These are phyloP conservation scores for Platysteira castanea DNA, from an alignment of 2,113 vertebrate species.

Conservation along the genomic window DNA sequence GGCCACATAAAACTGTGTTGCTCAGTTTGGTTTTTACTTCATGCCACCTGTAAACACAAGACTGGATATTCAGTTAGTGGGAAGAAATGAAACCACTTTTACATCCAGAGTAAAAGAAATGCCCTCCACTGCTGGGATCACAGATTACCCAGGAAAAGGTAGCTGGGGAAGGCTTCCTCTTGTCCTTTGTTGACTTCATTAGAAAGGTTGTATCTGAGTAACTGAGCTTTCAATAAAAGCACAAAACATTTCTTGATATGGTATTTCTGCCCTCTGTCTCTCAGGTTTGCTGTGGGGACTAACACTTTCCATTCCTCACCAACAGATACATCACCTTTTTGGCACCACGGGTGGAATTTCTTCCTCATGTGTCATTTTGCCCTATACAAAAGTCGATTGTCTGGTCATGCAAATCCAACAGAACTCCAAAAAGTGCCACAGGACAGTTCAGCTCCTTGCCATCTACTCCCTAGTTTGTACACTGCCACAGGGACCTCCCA, in stretches of 20 bases:
- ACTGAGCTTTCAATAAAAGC: slow-evolving; percentile 14
- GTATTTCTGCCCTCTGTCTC: slow-evolving; percentile 27
- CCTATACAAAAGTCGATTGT: slow-evolving; percentile 61
- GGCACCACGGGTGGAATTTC: slow-evolving; percentile 45
- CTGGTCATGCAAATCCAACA: slow-evolving; percentile 56
- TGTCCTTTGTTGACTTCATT: neutral
- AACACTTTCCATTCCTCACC: slow-evolving; percentile 25
- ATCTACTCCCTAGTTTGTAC: neutral
- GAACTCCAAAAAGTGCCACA: slow-evolving; percentile 50
- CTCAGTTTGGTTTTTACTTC: slow-evolving; percentile 62
- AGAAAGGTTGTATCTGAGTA: neutral
- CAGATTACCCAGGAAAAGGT: neutral
- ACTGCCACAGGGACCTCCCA: neutral
- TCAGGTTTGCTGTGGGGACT: neutral
- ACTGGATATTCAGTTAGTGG: slow-evolving; percentile 64
- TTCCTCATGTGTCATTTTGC: slow-evolving; percentile 29
- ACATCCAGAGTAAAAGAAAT: slow-evolving; percentile 1
- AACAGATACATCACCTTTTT: slow-evolving; percentile 41
- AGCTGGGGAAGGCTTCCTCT: slow-evolving; percentile 45
- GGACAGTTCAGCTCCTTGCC: slow-evolving; percentile 15
- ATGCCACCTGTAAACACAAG: slow-evolving; percentile 66
- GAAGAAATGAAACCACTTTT: slow-evolving; percentile 33
- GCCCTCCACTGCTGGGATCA: slow-evolving; percentile 17
- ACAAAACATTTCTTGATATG: neutral
- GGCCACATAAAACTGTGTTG: slow-evolving; percentile 55